phyloP scores from a whole-genome alignment of 2,113 vertebrate genomes.

The Saimiri boliviensis region DNA sequence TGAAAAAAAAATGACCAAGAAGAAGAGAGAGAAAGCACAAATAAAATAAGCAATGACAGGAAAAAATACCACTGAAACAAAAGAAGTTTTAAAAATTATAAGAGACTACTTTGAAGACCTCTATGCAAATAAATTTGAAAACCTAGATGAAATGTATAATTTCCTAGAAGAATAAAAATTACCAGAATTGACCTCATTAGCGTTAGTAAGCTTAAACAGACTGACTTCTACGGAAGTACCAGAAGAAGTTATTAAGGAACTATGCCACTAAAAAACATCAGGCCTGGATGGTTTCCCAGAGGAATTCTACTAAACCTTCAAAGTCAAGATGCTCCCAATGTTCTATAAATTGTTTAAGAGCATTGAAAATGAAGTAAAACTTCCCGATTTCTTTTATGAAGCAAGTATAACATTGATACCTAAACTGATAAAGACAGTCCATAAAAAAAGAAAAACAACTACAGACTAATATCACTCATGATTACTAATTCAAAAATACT shows the following conservation, averaged over 20 bases:
- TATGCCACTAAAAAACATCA: neutral
- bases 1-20: neutral
- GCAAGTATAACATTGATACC: neutral
- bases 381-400: conserved; percentile 5
- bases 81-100: neutral
- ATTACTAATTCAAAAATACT: conserved; percentile 28
- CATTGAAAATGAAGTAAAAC: conserved; percentile 18
- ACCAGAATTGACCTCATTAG: neutral
- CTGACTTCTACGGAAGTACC: neutral
- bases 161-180: neutral
- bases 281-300: neutral
- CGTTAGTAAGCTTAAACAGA: neutral
- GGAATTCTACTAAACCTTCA: conserved; percentile 14
- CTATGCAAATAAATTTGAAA: neutral
- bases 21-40: neutral
- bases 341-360: neutral
- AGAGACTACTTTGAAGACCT: neutral
- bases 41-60: neutral
- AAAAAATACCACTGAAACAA: neutral
- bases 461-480: neutral
- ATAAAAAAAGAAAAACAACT: neutral
- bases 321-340: neutral
- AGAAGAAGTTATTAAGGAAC: neutral
- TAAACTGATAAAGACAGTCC: neutral
- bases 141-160: neutral